phyloP scores from a whole-genome alignment of 2,113 vertebrate species.

The Syngnathus typhle region DNA sequence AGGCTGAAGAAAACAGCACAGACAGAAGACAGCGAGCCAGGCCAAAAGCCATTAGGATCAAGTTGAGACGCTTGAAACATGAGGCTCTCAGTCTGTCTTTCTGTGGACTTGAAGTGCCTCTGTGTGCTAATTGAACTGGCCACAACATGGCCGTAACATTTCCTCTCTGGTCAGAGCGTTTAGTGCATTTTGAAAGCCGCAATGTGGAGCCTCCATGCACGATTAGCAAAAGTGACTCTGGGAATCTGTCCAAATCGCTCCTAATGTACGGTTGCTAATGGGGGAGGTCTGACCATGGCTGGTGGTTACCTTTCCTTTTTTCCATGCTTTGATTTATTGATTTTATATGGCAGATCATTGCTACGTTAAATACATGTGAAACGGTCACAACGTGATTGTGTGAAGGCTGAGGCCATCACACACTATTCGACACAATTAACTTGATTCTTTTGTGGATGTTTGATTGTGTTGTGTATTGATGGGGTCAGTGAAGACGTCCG shows the following conservation, averaged over 20 bases:
- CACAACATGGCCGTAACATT: constrained; percentile 29
- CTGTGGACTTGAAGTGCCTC: constrained; percentile 36
- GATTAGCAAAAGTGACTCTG: constrained; percentile 22
- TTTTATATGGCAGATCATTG: not conserved
- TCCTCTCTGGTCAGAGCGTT: constrained; percentile 20
- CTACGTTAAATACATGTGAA: not conserved
- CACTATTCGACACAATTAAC: no score
- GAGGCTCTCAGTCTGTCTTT: constrained; percentile 11
- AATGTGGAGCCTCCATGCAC: constrained; percentile 8
- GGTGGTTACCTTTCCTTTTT: not conserved
- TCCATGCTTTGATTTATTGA: no score
- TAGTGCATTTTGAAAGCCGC: constrained; percentile 36
- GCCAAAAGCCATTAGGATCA: constrained; percentile 19
- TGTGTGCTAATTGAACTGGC: constrained; percentile 41
- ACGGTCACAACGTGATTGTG: no score
- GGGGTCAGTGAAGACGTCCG: no score
- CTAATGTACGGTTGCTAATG: not conserved
- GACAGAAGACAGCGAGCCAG: not conserved
- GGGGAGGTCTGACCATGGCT: not conserved
- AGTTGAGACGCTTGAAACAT: constrained; percentile 1
- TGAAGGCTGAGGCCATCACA: no score
- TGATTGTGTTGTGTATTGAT: no score
- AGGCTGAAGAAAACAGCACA: constrained; percentile 2
- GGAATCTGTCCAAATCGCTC: constrained; percentile 14
- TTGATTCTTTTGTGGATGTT: no score